Conservation (phyloP, 2,113 vertebrate genomes). For the Columba livia region DNA sequence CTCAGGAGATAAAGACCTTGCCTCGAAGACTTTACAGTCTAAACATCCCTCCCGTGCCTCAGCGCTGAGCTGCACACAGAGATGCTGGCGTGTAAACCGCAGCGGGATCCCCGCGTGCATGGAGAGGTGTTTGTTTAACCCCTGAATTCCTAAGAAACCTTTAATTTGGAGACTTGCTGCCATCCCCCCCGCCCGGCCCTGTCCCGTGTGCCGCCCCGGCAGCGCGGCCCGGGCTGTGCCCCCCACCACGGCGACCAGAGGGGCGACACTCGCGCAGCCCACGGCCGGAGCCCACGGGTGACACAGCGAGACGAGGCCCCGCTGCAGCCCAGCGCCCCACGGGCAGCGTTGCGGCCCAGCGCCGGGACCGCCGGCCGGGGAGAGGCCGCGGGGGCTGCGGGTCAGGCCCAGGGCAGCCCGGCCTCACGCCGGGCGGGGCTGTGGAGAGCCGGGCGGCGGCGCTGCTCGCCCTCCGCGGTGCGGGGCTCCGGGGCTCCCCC, state of each 20-base stretch:
- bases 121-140: rapidly evolving
- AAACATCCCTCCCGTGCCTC: background rate
- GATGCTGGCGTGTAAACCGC: rapidly evolving
- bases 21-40: background rate
- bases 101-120: rapidly evolving
- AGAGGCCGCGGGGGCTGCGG: background rate
- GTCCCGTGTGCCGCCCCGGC: too few species aligned
- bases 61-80: rapidly evolving
- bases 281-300: background rate
- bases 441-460: background rate
- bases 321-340: background rate
- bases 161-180: background rate
- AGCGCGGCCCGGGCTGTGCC: background rate
- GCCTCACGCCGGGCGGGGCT: background rate
- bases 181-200: rapidly evolving
- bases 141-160: background rate
- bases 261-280: background rate
- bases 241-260: too few species aligned
- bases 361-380: background rate
- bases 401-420: background rate
- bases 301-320: background rate
- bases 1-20: background rate
- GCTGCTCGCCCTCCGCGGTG: too few species aligned
- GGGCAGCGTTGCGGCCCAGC: background rate
- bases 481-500: background rate